phyloP scores from a whole-genome alignment of 1,140 invertebrate genomes.

The Bombus consobrinus region DNA sequence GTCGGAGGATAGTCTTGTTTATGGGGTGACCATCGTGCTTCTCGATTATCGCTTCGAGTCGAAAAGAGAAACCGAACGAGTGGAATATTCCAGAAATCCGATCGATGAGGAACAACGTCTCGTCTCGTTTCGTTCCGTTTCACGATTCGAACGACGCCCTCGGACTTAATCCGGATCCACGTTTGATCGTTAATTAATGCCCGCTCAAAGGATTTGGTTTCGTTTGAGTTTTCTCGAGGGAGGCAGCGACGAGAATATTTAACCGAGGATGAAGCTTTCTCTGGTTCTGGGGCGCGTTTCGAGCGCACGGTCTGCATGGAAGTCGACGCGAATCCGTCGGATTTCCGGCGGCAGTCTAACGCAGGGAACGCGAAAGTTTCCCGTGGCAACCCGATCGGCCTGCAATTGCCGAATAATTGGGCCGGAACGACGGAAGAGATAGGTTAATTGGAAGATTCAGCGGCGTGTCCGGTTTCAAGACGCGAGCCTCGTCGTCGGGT shows the following conservation, averaged over 20 bases:
- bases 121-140: background rate
- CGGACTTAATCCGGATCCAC: conserved; percentile 18
- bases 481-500: background rate
- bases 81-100: background rate
- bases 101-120: conserved; percentile 29
- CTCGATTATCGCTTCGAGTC: background rate
- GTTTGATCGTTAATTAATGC: conserved; percentile 46
- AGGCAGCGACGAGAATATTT: background rate
- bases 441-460: background rate
- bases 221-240: background rate
- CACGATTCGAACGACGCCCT: background rate
- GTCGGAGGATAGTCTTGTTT: conserved; percentile 25
- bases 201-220: conserved; percentile 28
- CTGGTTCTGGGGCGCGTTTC: background rate
- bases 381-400: no score
- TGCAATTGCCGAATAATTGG: conserved; percentile 1
- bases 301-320: background rate
- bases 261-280: background rate
- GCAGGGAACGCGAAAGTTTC: background rate
- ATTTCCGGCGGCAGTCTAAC: background rate
- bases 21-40: conserved; percentile 14
- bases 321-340: background rate
- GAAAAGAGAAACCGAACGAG: background rate
- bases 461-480: background rate
- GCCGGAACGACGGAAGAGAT: background rate